A percentile compares a stretch with the other conserved stretches of the same genome.
phyloP scores from a whole-genome alignment of 2,888 invertebrate species.

The Periphyllus acericola region DNA sequence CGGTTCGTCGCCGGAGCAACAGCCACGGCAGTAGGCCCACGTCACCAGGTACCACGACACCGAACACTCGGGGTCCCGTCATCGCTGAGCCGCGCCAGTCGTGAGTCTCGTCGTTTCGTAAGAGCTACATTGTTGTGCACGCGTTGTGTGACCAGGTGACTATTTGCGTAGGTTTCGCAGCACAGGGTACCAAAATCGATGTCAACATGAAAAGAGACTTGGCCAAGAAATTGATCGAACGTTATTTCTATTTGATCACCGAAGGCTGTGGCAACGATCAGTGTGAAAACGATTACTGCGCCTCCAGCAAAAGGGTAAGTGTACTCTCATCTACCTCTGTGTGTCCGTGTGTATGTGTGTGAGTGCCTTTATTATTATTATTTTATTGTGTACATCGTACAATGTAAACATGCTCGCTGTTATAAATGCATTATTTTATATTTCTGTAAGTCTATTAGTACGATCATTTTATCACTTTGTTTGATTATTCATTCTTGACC shows the following conservation, averaged over 20 bases:
- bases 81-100: not conserved
- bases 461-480: not conserved
- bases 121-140: not conserved
- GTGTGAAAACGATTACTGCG: slow-evolving; percentile 88
- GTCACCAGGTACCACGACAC: not conserved
- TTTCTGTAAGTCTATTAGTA: not conserved
- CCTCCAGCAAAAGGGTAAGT: slow-evolving; percentile 85
- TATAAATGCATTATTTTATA: not conserved
- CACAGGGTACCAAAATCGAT: not conserved
- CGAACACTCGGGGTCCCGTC: not conserved
- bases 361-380: not conserved
- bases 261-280: slow-evolving; percentile 91
- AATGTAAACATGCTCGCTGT: not conserved
- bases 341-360: not conserved
- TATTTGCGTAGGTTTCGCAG: slow-evolving; percentile 8
- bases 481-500: not conserved
- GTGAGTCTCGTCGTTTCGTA: not conserved
- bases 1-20: not conserved
- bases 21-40: not conserved
- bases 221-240: slow-evolving; percentile 87
- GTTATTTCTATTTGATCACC: slow-evolving; percentile 91
- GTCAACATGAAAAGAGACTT: slow-evolving; percentile 69
- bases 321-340: not conserved
- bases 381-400: not conserved
- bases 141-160: not conserved